phyloP scores from a whole-genome alignment of 2,888 invertebrate species.

The Iphiclides podalirius region DNA sequence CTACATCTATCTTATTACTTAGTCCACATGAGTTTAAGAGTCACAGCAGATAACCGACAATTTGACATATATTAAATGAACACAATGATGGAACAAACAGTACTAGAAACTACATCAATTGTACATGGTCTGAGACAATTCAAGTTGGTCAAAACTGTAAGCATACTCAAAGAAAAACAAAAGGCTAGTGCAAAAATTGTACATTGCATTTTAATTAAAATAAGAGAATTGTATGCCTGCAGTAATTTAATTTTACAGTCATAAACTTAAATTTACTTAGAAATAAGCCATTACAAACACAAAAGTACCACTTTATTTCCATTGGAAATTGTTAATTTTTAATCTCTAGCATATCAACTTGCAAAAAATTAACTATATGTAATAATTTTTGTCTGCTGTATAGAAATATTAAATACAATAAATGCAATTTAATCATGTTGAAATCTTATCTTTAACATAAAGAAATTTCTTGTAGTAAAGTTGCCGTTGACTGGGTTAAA shows the following conservation, averaged over 20 bases:
- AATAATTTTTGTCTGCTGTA: background rate
- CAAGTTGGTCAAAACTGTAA: slow-evolving; percentile 12
- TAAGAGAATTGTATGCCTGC: slow-evolving; percentile 3
- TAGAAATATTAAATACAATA: background rate
- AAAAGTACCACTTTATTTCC: slow-evolving; percentile 48
- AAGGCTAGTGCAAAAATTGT: slow-evolving; percentile 20
- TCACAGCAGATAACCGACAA: slow-evolving; percentile 25
- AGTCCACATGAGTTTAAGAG: slow-evolving; percentile 17
- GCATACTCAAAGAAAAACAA: background rate
- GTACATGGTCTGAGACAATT: background rate
- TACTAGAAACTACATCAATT: slow-evolving; percentile 26
- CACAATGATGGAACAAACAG: slow-evolving; percentile 34
- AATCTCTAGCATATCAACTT: slow-evolving; percentile 50
- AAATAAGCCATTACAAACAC: slow-evolving; percentile 30
- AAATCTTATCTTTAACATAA: too few species aligned
- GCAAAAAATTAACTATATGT: slow-evolving; percentile 1
- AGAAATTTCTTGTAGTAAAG: too few species aligned
- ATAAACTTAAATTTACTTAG: slow-evolving; percentile 30
- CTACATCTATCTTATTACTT: slow-evolving; percentile 2
- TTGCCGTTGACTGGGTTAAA: background rate
- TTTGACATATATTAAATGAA: slow-evolving; percentile 32
- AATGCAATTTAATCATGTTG: background rate
- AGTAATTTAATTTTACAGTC: slow-evolving; percentile 28
- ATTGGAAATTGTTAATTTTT: slow-evolving; percentile 52
- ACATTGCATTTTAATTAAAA: slow-evolving; percentile 19